These are phyloP conservation scores for Sparidentex hasta DNA, from an alignment of 2,797 vertebrate genomes.

Conservation along the genomic window DNA sequence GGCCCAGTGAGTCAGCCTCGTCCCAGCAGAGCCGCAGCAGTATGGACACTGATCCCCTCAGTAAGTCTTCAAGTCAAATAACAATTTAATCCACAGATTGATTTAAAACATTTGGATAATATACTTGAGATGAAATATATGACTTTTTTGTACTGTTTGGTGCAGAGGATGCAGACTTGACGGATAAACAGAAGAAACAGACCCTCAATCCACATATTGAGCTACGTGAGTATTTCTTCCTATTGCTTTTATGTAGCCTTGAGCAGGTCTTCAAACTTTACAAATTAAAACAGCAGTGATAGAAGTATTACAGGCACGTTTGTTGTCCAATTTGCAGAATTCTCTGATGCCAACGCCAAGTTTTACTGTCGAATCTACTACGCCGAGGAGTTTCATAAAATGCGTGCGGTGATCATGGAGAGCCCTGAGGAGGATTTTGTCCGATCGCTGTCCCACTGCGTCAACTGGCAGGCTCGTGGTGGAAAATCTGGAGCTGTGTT, in stretches of 20 bases:
- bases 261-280: background rate
- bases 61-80: conserved; percentile 71
- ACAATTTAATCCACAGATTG: background rate
- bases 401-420: conserved; percentile 96
- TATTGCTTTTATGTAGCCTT: background rate
- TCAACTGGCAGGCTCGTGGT: conserved; percentile 98
- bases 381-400: conserved; percentile 96
- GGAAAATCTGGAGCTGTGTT: conserved; percentile 98
- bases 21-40: conserved; percentile 84
- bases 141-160: background rate
- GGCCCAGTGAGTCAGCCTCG: conserved; percentile 84
- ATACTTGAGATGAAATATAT: background rate
- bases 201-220: conserved; percentile 95
- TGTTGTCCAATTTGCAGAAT: conserved; percentile 84
- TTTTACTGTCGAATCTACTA: conserved; percentile 99
- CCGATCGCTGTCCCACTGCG: conserved; percentile 95
- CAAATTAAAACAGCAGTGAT: background rate
- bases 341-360: conserved; percentile 96
- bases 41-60: conserved; percentile 87
- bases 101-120: background rate
- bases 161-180: conserved; percentile 91
- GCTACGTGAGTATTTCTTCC: conserved; percentile 89
- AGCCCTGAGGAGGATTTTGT: conserved; percentile 97
- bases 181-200: conserved; percentile 95
- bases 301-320: too few relatives aligned